Conservation (phyloP, 2,888 invertebrate genomes). For the Pyrocoelia pectoralis region DNA sequence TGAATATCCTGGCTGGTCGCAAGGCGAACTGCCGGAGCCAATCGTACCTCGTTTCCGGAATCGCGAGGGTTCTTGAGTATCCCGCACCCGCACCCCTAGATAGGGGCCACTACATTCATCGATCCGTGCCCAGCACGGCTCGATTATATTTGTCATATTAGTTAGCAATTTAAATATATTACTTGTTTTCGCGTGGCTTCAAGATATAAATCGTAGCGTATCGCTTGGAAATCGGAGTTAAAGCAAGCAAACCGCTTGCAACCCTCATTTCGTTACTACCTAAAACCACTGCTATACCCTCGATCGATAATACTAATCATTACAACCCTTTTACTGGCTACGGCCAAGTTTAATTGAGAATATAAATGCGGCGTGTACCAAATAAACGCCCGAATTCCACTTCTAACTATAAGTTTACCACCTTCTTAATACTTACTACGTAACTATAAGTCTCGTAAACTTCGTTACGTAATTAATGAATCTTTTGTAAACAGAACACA, state of each 20-base stretch:
- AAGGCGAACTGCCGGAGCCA: slow-evolving; percentile 43
- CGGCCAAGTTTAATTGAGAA: slow-evolving; percentile 48
- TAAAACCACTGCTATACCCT: slow-evolving; percentile 16
- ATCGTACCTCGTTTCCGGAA: slow-evolving; percentile 42
- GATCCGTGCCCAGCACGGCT: slow-evolving; percentile 44
- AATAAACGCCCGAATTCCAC: slow-evolving; percentile 31
- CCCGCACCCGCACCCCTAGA: slow-evolving; percentile 36
- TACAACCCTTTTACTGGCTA: slow-evolving; percentile 44
- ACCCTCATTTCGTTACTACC: slow-evolving; percentile 15
- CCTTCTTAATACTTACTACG: slow-evolving; percentile 11
- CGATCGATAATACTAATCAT: slow-evolving; percentile 46
- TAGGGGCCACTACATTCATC: slow-evolving; percentile 38
- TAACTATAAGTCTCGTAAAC: slow-evolving; percentile 6
- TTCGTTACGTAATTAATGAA: slow-evolving; percentile 2
- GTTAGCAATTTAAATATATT: slow-evolving; percentile 45
- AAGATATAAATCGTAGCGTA: slow-evolving; percentile 42
- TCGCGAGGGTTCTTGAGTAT: slow-evolving; percentile 40
- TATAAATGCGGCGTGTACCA: slow-evolving; percentile 44
- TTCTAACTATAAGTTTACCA: slow-evolving; percentile 20
- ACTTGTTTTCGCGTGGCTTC: slow-evolving; percentile 46
- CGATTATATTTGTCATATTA: slow-evolving; percentile 48
- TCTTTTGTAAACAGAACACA: background rate
- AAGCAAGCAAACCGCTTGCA: slow-evolving; percentile 23
- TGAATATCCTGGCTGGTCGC: slow-evolving; percentile 43
- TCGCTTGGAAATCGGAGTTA: slow-evolving; percentile 33